phyloP scores from a whole-genome alignment of 2,113 vertebrate species.

The Mohoua ochrocephala region DNA sequence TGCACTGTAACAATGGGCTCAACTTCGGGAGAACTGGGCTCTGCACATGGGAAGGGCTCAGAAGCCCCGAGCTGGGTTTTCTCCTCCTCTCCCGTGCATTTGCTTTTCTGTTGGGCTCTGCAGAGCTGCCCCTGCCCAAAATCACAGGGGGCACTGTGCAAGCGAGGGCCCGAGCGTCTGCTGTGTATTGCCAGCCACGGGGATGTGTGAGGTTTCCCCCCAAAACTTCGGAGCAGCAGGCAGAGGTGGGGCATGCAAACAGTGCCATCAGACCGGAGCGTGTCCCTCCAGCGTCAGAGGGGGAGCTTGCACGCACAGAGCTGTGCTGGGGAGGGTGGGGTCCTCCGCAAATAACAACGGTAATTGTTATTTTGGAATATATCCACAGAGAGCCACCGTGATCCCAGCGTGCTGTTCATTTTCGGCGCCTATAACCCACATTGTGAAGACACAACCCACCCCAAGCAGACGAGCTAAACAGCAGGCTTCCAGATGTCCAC shows the following conservation, averaged over 20 bases:
- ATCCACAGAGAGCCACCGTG: not conserved
- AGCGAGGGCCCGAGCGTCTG: not conserved
- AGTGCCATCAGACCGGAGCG: not conserved
- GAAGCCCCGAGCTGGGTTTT: not conserved
- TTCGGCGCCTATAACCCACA: not conserved
- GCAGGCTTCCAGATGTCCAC: conserved; percentile 63
- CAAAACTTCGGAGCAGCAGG: not conserved
- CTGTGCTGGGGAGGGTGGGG: not conserved
- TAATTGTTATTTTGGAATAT: not conserved
- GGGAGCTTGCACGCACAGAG: not conserved
- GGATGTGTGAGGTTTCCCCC: rapidly evolving
- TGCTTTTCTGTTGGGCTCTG: not conserved
- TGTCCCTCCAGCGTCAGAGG: not conserved
- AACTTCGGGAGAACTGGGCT: rapidly evolving
- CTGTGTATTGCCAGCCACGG: rapidly evolving
- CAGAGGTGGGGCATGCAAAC: not conserved
- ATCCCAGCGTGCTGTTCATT: not conserved
- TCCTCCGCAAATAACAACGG: not conserved
- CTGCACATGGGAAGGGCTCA: not conserved
- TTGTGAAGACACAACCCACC: not conserved
- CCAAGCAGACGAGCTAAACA: conserved; percentile 16
- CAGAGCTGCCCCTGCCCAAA: not conserved
- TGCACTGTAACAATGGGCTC: not conserved
- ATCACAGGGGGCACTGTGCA: not conserved
- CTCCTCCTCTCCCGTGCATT: rapidly evolving